Conservation (phyloP, 2,888 invertebrate species). For the Eubasilissa splendida region DNA sequence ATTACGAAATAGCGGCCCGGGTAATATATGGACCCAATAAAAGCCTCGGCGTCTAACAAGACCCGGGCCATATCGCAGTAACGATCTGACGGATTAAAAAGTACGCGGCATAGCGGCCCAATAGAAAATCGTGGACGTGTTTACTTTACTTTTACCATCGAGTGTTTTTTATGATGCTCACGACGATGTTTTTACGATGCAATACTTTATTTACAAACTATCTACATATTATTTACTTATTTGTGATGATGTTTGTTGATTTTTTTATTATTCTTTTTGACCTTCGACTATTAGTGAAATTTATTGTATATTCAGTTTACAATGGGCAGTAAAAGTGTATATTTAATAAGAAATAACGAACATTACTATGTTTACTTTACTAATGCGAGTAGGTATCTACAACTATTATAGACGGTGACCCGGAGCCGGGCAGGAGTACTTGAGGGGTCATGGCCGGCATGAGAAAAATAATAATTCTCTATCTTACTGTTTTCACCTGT, state of each 20-base stretch:
- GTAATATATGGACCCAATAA: conserved; percentile 57
- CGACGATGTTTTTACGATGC: conserved; percentile 33
- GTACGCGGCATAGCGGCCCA: conserved; percentile 10
- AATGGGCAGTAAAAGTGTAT: background rate
- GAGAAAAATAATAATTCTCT: too few species aligned
- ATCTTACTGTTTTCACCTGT: too few species aligned
- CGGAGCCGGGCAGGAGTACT: too few species aligned
- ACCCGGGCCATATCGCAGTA: conserved; percentile 45
- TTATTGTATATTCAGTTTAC: conserved; percentile 22
- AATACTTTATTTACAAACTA: conserved; percentile 31
- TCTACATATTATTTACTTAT: conserved; percentile 24
- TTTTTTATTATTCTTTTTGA: conserved; percentile 24
- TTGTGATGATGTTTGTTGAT: conserved; percentile 8
- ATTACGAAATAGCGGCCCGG: conserved; percentile 43
- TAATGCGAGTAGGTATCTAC: too few species aligned
- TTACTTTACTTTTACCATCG: conserved; percentile 31
- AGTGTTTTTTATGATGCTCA: conserved; percentile 13
- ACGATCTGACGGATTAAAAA: conserved; percentile 28
- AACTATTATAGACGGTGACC: too few species aligned
- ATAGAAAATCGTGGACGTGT: conserved; percentile 25
- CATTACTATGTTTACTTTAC: too few species aligned
- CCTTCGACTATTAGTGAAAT: conserved; percentile 19
- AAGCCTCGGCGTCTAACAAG: conserved; percentile 53
- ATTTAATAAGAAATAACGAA: too few species aligned
- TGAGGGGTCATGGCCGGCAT: too few species aligned